Evolutionary conservation across 2,113 vertebrate genomes (phyloP), one percentile per base, ranked within the genome.

Genomic region (Leptobrachium ailaonicum): DNA sequence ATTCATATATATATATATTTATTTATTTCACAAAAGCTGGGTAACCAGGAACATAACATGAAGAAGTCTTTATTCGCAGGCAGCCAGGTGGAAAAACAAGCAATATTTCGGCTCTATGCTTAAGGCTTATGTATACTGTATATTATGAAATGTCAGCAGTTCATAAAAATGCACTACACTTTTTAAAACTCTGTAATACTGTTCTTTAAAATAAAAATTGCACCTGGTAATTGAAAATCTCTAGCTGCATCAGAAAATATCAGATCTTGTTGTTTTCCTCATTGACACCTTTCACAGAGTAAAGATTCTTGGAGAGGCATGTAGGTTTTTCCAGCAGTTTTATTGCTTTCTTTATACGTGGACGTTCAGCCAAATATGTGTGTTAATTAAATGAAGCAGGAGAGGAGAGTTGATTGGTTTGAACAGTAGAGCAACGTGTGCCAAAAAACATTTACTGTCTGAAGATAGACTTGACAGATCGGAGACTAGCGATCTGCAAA

Each of bases 321-420:
- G 78, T 80, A 80, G 63, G 40, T 67, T 45, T 71, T 77, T 71
- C 53, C 71, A 68, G 56, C 68, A 74, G 62, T 80, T 73, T 80
- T 67, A 74, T 73, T 68, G 71, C 71, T 68, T 80, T 80, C 63
- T 74, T 73, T 72, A 10, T 67, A 80, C 50, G 41, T 68, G 62
- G 54, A 68, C 3, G 54, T 73, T 9, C 78, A 74, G 78, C 78
- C 71, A 80, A 80, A 74, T 80, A n/a, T 73, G 63, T 45, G 71
- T 74, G 62, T 74, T 80, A 80, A 80, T 80, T 73, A 80, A 80
- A 80, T 80, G 71, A 43, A 80, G 70, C 77, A 79, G 40, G 56
- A 73, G 70, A 73, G 70, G 47, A 79, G 71, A 66, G 63, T 70
- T 72, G 70, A 78, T 78, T 78, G 76, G 64, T 45, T 56, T 41